phyloP scores from a whole-genome alignment of 2,888 invertebrate species.

The Drosophila nr. perissopoda region DNA sequence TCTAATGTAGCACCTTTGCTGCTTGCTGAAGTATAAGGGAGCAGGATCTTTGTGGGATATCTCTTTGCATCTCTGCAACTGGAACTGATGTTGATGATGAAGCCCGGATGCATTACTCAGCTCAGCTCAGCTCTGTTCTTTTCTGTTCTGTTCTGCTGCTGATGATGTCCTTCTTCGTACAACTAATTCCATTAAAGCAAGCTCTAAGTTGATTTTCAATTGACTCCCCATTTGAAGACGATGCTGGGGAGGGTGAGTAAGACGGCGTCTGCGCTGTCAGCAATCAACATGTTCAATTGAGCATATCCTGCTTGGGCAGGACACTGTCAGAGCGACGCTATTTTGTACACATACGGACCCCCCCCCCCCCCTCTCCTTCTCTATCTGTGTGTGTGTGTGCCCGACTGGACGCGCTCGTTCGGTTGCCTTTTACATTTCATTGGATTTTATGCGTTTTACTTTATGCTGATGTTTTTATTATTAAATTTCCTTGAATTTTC shows the following conservation, averaged over 20 bases:
- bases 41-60: slow-evolving; percentile 27
- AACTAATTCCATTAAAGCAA: slow-evolving; percentile 81
- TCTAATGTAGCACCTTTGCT: slow-evolving; percentile 8
- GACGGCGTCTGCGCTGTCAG: slow-evolving; percentile 65
- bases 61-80: slow-evolving; percentile 35
- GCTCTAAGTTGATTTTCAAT: slow-evolving; percentile 81
- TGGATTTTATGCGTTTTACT: slow-evolving; percentile 81
- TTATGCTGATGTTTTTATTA: slow-evolving; percentile 82
- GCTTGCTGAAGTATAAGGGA: slow-evolving; percentile 24
- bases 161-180: slow-evolving; percentile 49
- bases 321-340: slow-evolving; percentile 60
- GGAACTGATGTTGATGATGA: slow-evolving; percentile 33
- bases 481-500: slow-evolving; percentile 80
- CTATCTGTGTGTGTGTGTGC: slow-evolving; percentile 21
- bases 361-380: background rate
- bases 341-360: slow-evolving; percentile 59
- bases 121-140: background rate
- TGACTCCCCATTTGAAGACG: slow-evolving; percentile 75
- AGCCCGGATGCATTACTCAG: background rate
- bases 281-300: slow-evolving; percentile 81
- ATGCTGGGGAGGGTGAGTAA: background rate
- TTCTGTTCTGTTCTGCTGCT: background rate
- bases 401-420: slow-evolving; percentile 23
- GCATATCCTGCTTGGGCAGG: slow-evolving; percentile 75
- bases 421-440: slow-evolving; percentile 77